These are phyloP conservation scores for Ascaphus truei DNA, from an alignment of 2,113 vertebrate species.

Conservation along the genomic window DNA sequence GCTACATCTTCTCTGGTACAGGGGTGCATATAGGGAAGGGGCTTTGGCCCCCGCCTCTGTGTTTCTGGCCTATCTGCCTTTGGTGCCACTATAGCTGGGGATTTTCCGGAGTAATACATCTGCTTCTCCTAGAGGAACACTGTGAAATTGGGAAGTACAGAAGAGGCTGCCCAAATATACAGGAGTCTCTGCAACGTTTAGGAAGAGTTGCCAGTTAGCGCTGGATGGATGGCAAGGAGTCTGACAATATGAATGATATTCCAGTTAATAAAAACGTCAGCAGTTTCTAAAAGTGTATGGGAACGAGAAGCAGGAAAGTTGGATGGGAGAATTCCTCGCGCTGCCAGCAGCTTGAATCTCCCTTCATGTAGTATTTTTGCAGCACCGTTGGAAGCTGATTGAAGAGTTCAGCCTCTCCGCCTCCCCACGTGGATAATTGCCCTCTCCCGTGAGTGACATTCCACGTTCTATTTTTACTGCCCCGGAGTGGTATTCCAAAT, in stretches of 20 bases:
- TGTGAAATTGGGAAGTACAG: background rate
- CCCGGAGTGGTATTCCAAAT: conserved; percentile 26
- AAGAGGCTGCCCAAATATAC: background rate
- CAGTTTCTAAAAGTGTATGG: conserved; percentile 2
- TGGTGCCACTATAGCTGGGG: too few relatives aligned
- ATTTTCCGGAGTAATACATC: too few relatives aligned
- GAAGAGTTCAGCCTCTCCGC: background rate
- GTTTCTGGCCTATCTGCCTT: too few relatives aligned
- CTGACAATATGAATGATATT: background rate
- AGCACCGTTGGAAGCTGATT: background rate
- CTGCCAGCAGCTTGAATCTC: background rate
- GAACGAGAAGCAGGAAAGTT: conserved; percentile 1
- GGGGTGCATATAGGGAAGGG: too few relatives aligned
- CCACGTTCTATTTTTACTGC: background rate
- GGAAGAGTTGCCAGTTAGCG: background rate
- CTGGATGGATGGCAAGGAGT: background rate
- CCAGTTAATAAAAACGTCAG: conserved; percentile 11
- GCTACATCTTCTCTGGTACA: too few relatives aligned
- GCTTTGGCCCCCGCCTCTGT: too few relatives aligned
- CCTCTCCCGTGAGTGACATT: conserved; percentile 4
- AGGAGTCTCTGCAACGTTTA: background rate
- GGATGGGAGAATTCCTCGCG: background rate
- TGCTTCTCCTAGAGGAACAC: too few relatives aligned
- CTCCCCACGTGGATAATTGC: conserved; percentile 1
- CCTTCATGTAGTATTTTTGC: background rate